phyloP scores from a whole-genome alignment of 2,797 vertebrate genomes.

The Hafferia zeledoni region DNA sequence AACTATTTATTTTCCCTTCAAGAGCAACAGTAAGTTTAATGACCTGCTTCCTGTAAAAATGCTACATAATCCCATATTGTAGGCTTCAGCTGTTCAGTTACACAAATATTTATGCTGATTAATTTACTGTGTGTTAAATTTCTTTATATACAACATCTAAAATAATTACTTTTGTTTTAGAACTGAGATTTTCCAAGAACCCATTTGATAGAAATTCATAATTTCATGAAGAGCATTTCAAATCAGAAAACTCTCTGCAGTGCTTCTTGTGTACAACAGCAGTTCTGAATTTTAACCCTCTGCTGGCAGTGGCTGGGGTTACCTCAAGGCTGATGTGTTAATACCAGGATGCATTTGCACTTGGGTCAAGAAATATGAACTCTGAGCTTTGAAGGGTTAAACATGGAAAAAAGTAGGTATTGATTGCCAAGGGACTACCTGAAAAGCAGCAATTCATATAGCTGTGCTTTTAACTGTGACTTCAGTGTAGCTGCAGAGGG shows the following conservation, averaged over 20 bases:
- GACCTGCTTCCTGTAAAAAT: slow-evolving; percentile 21
- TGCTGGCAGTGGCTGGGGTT: background rate
- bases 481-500: background rate
- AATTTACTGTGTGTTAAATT: slow-evolving; percentile 32
- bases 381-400: background rate
- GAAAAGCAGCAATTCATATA: background rate
- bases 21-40: slow-evolving; percentile 19
- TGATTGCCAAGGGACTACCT: background rate
- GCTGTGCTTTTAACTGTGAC: rapidly evolving
- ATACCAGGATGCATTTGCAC: background rate
- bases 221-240: background rate
- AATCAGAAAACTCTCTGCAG: slow-evolving; percentile 26
- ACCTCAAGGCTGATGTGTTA: background rate
- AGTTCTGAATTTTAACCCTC: background rate
- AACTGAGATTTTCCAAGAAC: slow-evolving; percentile 37
- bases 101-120: slow-evolving; percentile 26
- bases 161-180: slow-evolving; percentile 27
- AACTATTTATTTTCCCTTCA: slow-evolving; percentile 45
- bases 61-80: background rate
- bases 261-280: background rate
- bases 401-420: rapidly evolving
- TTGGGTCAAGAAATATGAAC: background rate
- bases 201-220: background rate
- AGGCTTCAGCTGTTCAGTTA: slow-evolving; percentile 12
- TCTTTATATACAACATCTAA: background rate